These are phyloP conservation scores for Nephila pilipes DNA, from an alignment of 1,140 invertebrate species.

Conservation along the genomic window DNA sequence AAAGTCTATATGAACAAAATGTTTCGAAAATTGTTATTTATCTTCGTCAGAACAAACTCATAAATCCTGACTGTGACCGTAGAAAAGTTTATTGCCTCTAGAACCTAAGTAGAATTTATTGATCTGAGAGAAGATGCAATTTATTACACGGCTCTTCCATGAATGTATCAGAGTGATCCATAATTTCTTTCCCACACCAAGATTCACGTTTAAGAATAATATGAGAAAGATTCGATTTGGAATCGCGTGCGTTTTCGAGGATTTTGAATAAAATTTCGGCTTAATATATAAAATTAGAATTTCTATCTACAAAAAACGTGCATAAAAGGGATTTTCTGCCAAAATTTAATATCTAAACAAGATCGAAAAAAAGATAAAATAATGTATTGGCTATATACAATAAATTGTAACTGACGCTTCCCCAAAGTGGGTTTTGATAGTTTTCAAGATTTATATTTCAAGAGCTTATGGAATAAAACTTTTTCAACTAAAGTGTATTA, in stretches of 20 bases:
- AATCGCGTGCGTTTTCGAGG: not conserved
- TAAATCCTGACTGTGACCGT: not conserved
- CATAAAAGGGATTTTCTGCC: not conserved
- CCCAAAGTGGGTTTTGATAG: not conserved
- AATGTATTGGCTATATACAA: not conserved
- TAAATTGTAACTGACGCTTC: not conserved
- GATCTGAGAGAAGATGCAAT: not conserved
- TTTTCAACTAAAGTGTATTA: not conserved
- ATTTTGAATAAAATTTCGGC: not conserved
- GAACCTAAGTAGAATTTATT: not conserved
- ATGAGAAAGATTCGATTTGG: not conserved
- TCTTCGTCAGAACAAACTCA: not conserved
- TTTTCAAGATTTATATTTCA: not conserved
- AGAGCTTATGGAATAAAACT: not conserved
- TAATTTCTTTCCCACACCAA: not conserved
- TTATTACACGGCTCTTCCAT: not conserved
- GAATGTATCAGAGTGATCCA: not conserved
- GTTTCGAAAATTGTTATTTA: not conserved
- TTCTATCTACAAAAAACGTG: not conserved
- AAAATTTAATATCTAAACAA: constrained; percentile 6
- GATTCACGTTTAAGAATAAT: not conserved
- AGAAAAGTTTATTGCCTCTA: not conserved
- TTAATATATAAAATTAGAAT: not conserved
- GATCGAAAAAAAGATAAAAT: not conserved
- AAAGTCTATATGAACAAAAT: too few species aligned